Evolutionary conservation across 2,113 vertebrate genomes (phyloP).

Genomic region (Rhynchomys soricoides): DNA sequence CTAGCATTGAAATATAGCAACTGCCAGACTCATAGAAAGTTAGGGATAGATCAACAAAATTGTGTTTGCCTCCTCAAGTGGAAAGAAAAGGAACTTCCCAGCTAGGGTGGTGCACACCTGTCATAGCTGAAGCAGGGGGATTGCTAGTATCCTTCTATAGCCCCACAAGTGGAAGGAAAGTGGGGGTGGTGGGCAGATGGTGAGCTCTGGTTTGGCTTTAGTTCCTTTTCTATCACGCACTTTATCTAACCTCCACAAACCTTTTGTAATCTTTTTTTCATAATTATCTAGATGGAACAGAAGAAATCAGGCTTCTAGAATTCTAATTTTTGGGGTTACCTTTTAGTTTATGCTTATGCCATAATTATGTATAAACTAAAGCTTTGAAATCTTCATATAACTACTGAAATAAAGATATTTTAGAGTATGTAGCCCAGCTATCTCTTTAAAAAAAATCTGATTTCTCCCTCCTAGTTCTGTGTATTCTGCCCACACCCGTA

Average conservation of each 20-base stretch:
- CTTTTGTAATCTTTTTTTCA: background rate
- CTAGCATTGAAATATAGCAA: constrained; percentile 9
- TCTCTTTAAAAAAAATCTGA: background rate
- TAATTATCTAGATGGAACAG: background rate
- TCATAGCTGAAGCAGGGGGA: too few species aligned
- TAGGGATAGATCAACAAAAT: background rate
- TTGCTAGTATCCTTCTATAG: background rate
- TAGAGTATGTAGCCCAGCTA: background rate
- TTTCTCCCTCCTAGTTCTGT: background rate
- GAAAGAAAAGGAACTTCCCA: background rate
- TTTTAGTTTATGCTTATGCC: background rate
- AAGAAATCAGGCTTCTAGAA: background rate
- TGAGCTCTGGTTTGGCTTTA: background rate
- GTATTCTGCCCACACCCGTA: background rate
- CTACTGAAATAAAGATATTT: background rate
- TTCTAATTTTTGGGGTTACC: background rate
- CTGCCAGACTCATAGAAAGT: background rate
- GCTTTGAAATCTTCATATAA: background rate
- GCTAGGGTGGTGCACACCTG: background rate
- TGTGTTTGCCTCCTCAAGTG: background rate
- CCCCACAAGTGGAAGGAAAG: background rate
- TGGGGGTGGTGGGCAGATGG: fast-evolving
- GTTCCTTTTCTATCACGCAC: background rate
- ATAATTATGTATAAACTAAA: background rate
- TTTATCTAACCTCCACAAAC: background rate